Base-by-base conservation (phyloP, 2,797 vertebrate species). In the Mus spretus region DNA sequence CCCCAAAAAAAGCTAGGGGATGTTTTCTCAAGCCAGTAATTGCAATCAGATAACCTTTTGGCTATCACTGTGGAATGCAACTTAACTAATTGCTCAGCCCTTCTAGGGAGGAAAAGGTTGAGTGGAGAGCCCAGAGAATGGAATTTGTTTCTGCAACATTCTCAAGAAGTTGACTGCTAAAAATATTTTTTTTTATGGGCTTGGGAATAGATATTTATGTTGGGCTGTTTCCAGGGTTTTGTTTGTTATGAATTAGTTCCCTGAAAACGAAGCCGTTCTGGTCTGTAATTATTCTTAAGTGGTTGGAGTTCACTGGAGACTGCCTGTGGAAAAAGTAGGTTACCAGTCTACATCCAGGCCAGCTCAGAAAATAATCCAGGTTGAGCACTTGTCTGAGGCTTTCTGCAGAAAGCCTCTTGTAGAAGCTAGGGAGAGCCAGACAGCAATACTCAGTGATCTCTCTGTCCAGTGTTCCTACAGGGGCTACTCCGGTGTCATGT, bases 131-230 rank as follows among this genome's bases (percentile, higher is more conserved):
- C 55, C 92, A 91, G 92, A 85, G 95, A 87, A 97, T 97, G 87
- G 93, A 96, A 96, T 96, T 93, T 96, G 61, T 95, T 96, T 97
- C 95, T 96, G 96, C 72, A 88, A 92, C 89, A 53, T 96, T 98
- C 96, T 97, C 80, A 95, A 93, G 94, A 93, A 97, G 86, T 90
- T 90, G 85, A 81, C 89, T 87, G 94, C 94, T 97, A 97, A 97
- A 97, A 96, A 98, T 98, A 95, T 92, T 94, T 95, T 95, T 95
- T 40, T 84, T 94, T 93, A 87, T 96, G 92, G 89, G 59, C 92
- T 97, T 93, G 97, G 96, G 92, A 97, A 96, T 65, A 93, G 93
- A 89, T 97, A 74, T 94, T 98, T 97, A 94, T 97, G 80, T 97
- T 97, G 96, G 95, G 95, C 91, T 63, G 20, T 93, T 92, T 95